phyloP scores from a whole-genome alignment of 2,888 invertebrate species.

The Geophilus truncorum region DNA sequence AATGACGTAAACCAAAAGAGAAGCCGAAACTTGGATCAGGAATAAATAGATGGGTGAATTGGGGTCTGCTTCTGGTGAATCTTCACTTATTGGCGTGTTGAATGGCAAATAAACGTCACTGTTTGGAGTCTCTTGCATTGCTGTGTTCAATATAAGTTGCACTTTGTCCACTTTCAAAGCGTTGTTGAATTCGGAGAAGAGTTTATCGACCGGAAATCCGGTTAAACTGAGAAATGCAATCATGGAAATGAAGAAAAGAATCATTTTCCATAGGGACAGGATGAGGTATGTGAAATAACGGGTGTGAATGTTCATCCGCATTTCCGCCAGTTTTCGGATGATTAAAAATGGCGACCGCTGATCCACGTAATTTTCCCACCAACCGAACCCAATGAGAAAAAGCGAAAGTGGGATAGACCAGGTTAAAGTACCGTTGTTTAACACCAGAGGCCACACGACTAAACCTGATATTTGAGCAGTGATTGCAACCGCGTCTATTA shows the following conservation, averaged over 20 bases:
- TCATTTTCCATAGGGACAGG: conserved; percentile 85
- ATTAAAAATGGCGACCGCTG: conserved; percentile 73
- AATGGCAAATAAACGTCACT: not conserved
- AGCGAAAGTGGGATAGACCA: conserved; percentile 84
- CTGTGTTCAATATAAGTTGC: not conserved
- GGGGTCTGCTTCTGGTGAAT: not conserved
- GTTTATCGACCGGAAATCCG: not conserved
- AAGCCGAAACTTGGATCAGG: conserved; percentile 67
- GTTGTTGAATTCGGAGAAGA: not conserved
- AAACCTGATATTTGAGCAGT: conserved; percentile 85
- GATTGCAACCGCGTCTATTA: conserved; percentile 71
- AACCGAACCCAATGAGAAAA: conserved; percentile 80
- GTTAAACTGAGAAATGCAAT: conserved; percentile 63
- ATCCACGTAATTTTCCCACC: conserved; percentile 98
- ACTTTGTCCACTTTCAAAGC: not conserved
- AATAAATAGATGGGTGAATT: conserved; percentile 6
- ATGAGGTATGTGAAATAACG: conserved; percentile 87
- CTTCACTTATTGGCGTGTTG: not conserved
- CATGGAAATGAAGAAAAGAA: conserved; percentile 69
- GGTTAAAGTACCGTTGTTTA: conserved; percentile 31
- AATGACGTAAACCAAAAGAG: conserved; percentile 84
- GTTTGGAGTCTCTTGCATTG: not conserved
- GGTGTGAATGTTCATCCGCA: conserved; percentile 70
- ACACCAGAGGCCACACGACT: conserved; percentile 74
- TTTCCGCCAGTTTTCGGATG: conserved; percentile 66